Conservation (phyloP, 2,888 invertebrate species). For the Thereva unica region DNA sequence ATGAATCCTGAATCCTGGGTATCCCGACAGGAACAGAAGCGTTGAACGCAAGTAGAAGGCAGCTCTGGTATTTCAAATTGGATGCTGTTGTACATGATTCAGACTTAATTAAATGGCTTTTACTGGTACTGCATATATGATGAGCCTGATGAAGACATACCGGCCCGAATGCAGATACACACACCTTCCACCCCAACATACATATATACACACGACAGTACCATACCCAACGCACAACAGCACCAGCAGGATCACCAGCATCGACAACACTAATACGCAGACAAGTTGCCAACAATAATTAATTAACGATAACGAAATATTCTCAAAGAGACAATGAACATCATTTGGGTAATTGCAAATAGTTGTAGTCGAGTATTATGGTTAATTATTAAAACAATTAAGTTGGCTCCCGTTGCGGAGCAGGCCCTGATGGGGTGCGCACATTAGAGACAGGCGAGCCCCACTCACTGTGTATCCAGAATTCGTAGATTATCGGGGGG, state of each 20-base stretch:
- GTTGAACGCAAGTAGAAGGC: constrained; percentile 33
- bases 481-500: neutral
- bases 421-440: constrained; percentile 13
- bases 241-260: constrained; percentile 3
- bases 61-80: constrained; percentile 39
- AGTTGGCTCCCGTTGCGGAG: constrained; percentile 43
- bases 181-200: constrained; percentile 13
- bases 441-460: constrained; percentile 18
- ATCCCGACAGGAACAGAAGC: constrained; percentile 8
- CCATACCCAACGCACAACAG: neutral
- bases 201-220: neutral
- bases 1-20: neutral
- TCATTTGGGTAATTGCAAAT: constrained; percentile 49
- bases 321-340: constrained; percentile 48
- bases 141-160: constrained; percentile 42
- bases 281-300: constrained; percentile 45
- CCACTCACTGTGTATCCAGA: constrained; percentile 11
- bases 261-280: constrained; percentile 24
- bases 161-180: constrained; percentile 36
- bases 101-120: constrained; percentile 48
- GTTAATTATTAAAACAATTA: constrained; percentile 49
- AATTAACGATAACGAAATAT: constrained; percentile 49
- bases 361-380: constrained; percentile 48
- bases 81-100: constrained; percentile 45
- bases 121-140: constrained; percentile 46